phyloP scores from a whole-genome alignment of 2,888 invertebrate species.

The Epistrophella euchroma region DNA sequence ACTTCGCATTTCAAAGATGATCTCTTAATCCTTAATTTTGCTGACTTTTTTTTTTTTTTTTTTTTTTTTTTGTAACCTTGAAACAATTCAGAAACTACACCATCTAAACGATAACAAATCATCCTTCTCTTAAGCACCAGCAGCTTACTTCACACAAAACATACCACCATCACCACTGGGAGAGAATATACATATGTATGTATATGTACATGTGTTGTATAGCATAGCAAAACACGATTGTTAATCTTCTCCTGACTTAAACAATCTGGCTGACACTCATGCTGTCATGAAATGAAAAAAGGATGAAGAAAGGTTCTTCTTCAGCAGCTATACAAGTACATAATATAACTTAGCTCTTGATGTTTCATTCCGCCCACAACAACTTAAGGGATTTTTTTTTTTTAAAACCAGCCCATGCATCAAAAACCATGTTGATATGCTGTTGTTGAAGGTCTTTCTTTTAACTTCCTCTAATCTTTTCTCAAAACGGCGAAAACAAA shows the following conservation, averaged over 20 bases:
- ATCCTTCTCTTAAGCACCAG: constrained; percentile 5
- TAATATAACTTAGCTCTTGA: constrained; percentile 10
- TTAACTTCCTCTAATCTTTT: constrained; percentile 43
- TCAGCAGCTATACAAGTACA: constrained; percentile 4
- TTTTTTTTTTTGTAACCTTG: background rate
- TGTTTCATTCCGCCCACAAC: constrained; percentile 36
- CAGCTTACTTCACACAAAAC: constrained; percentile 26
- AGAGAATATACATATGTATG: background rate
- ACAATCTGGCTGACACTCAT: constrained; percentile 66
- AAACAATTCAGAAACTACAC: constrained; percentile 29
- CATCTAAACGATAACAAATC: constrained; percentile 17
- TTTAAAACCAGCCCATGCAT: constrained; percentile 35
- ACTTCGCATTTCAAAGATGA: constrained; percentile 10
- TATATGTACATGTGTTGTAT: too few relatives aligned
- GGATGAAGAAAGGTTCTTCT: constrained; percentile 42
- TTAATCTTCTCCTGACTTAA: constrained; percentile 61
- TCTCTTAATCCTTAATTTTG: constrained; percentile 16
- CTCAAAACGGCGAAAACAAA: constrained; percentile 54
- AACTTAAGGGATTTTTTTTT: constrained; percentile 21
- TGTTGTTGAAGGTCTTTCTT: constrained; percentile 23
- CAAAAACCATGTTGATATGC: constrained; percentile 25
- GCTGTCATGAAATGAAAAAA: constrained; percentile 45
- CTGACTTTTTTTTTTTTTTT: background rate
- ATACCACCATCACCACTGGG: constrained; percentile 9
- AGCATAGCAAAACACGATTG: constrained; percentile 41